These are phyloP conservation scores for Reticulitermes speratus DNA, from an alignment of 1,140 invertebrate genomes.

Conservation along the genomic window DNA sequence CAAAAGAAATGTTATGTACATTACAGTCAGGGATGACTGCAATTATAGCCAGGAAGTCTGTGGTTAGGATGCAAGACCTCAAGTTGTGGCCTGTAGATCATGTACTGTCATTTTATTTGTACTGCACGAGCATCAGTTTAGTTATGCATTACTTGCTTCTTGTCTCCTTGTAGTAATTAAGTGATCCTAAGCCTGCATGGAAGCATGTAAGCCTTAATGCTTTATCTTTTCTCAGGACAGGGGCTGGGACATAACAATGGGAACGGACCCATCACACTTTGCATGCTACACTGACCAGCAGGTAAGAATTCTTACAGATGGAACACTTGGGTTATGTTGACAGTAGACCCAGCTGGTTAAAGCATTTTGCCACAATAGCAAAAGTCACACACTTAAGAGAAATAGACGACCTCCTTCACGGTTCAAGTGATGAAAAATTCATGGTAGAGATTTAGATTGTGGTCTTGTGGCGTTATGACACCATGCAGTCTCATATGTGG, in stretches of 20 bases:
- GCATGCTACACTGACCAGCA: background rate
- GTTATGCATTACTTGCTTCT: background rate
- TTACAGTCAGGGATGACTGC: background rate
- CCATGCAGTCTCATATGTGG: too few relatives aligned
- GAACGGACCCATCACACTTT: background rate
- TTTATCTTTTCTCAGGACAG: background rate
- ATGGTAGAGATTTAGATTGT: too few relatives aligned
- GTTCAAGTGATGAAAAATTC: too few relatives aligned
- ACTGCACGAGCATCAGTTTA: background rate
- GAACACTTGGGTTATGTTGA: too few relatives aligned
- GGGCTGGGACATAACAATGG: slow-evolving; percentile 2
- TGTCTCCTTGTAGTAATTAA: background rate
- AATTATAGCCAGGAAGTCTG: background rate
- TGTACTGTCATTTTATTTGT: background rate
- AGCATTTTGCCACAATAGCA: too few relatives aligned
- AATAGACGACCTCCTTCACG: too few relatives aligned
- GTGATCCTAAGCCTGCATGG: background rate
- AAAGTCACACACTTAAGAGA: too few relatives aligned
- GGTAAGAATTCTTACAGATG: background rate
- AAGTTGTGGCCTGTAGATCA: too few relatives aligned
- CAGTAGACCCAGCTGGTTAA: too few relatives aligned
- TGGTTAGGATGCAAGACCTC: background rate
- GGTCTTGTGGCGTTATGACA: too few relatives aligned
- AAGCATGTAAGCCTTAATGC: background rate
- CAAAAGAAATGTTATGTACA: too few relatives aligned